Percentiles rank a stretch among this genome's conserved stretches.
Evolutionary conservation across 1,140 invertebrate species (phyloP).

Genomic region (Drosophila nannoptera): DNA sequence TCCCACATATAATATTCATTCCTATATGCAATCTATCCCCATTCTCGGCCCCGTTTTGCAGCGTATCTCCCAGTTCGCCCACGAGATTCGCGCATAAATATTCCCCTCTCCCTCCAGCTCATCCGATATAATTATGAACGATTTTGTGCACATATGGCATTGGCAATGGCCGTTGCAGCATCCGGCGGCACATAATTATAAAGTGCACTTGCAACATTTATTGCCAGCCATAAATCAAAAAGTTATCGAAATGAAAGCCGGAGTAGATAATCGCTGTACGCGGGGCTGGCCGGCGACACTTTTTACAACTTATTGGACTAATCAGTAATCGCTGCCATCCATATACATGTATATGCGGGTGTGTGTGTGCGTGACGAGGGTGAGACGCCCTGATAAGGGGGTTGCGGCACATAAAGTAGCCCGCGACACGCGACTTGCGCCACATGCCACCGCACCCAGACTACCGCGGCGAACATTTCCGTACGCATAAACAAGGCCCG

Average conservation of each 20-base stretch:
- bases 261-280: slow-evolving; percentile 60
- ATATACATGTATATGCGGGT: background rate
- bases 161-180: slow-evolving; percentile 29
- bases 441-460: slow-evolving; percentile 1
- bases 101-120: slow-evolving; percentile 12
- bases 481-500: slow-evolving; percentile 29
- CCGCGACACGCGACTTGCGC: slow-evolving; percentile 31
- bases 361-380: slow-evolving; percentile 1
- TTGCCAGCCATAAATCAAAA: slow-evolving; percentile 77
- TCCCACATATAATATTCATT: too few species aligned
- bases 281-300: slow-evolving; percentile 56
- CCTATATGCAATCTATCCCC: too few species aligned
- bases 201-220: slow-evolving; percentile 73
- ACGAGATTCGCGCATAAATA: background rate
- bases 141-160: slow-evolving; percentile 62
- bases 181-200: slow-evolving; percentile 68
- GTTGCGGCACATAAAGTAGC: slow-evolving; percentile 39
- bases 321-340: slow-evolving; percentile 45
- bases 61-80: background rate
- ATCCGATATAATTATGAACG: slow-evolving; percentile 47
- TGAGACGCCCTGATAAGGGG: background rate
- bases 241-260: slow-evolving; percentile 63
- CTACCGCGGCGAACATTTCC: slow-evolving; percentile 25
- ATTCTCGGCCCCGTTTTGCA: background rate
- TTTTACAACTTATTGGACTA: slow-evolving; percentile 79